These are phyloP conservation scores for Eueides isabella DNA, from an alignment of 1,140 invertebrate genomes.

Conservation along the genomic window DNA sequence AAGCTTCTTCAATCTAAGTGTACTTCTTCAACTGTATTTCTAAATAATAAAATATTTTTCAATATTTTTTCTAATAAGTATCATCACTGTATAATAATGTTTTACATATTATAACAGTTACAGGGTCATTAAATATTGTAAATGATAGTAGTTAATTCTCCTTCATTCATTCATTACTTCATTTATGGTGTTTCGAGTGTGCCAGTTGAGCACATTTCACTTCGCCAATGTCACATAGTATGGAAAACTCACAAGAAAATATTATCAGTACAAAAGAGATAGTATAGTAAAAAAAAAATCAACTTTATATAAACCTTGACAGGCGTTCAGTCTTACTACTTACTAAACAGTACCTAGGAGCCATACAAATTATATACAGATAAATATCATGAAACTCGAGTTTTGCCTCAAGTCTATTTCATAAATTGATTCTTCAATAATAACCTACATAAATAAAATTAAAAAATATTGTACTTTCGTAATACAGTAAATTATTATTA, in stretches of 20 bases:
- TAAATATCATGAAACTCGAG: constrained; percentile 33
- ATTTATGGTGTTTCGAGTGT: too few relatives aligned
- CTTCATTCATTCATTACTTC: too few relatives aligned
- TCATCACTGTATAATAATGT: neutral
- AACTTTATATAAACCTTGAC: constrained; percentile 37
- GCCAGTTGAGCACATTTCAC: too few relatives aligned
- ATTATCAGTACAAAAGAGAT: too few relatives aligned
- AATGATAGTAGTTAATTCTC: too few relatives aligned
- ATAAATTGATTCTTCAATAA: constrained; percentile 30
- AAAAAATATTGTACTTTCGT: neutral
- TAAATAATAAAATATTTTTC: neutral
- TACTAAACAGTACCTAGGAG: neutral
- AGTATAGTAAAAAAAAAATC: too few relatives aligned
- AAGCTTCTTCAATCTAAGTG: too few relatives aligned
- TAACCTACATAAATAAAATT: constrained; percentile 2
- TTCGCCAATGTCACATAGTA: too few relatives aligned
- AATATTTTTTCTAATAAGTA: too few relatives aligned
- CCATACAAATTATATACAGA: constrained; percentile 38
- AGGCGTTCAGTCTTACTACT: constrained; percentile 71
- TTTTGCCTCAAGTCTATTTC: constrained; percentile 26
- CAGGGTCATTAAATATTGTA: too few relatives aligned
- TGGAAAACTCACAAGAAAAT: too few relatives aligned
- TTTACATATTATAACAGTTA: neutral
- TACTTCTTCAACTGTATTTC: neutral
- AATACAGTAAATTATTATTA: neutral